These are phyloP conservation scores for Eupithecia insigniata DNA, from an alignment of 2,888 invertebrate genomes.

Conservation along the genomic window DNA sequence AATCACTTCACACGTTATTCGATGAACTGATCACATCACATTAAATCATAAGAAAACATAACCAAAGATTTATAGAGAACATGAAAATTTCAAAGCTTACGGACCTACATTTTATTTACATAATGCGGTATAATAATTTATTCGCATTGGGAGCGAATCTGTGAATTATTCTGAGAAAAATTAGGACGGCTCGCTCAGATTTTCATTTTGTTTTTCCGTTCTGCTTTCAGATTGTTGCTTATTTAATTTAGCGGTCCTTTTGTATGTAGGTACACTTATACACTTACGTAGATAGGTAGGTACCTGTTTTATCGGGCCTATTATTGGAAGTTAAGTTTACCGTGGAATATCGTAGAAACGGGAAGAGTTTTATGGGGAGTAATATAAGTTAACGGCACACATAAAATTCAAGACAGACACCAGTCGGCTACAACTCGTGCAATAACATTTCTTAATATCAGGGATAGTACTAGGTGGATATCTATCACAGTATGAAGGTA, in stretches of 20 bases:
- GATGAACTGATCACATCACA: slow-evolving; percentile 21
- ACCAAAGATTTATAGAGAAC: slow-evolving; percentile 28
- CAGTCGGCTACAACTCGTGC: slow-evolving; percentile 45
- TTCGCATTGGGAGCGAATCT: slow-evolving; percentile 29
- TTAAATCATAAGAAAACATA: slow-evolving; percentile 20
- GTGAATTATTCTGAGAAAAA: slow-evolving; percentile 29
- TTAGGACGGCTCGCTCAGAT: slow-evolving; percentile 19
- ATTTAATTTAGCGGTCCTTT: slow-evolving; percentile 20
- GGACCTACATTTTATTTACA: slow-evolving; percentile 24
- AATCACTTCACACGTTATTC: slow-evolving; percentile 50
- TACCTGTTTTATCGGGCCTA: slow-evolving; percentile 42
- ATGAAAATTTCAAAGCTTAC: slow-evolving; percentile 29
- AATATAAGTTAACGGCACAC: slow-evolving; percentile 73
- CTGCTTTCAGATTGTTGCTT: slow-evolving; percentile 20
- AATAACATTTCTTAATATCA: slow-evolving; percentile 47
- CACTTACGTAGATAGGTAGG: slow-evolving; percentile 9
- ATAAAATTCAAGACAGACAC: slow-evolving; percentile 66
- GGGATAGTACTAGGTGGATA: slow-evolving; percentile 36
- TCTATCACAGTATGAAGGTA: background rate
- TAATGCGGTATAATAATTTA: slow-evolving; percentile 29
- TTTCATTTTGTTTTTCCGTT: slow-evolving; percentile 20
- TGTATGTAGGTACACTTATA: background rate
- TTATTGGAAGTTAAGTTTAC: slow-evolving; percentile 55
- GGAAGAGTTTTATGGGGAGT: slow-evolving; percentile 69
- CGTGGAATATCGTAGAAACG: slow-evolving; percentile 60